These are phyloP conservation scores for Popillia japonica DNA, from an alignment of 1,140 invertebrate species.

Conservation along the genomic window DNA sequence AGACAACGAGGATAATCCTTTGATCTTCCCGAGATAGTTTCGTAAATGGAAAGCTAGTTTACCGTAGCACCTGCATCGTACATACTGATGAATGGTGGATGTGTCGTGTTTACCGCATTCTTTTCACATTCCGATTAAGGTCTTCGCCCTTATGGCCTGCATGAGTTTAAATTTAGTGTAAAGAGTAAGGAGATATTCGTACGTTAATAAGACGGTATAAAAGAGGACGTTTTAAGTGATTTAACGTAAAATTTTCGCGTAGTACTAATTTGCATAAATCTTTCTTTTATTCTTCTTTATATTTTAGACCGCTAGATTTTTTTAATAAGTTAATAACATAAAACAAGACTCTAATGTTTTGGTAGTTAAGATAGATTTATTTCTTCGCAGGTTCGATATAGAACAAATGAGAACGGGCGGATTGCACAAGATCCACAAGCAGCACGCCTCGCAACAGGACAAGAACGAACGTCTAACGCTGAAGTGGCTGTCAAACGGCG, in stretches of 20 bases:
- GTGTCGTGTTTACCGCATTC: slow-evolving; percentile 2
- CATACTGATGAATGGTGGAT: slow-evolving; percentile 21
- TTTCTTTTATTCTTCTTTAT: not conserved
- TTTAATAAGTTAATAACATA: not conserved
- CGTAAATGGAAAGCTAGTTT: slow-evolving; percentile 24
- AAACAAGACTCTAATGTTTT: not conserved
- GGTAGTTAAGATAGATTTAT: not conserved
- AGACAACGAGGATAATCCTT: slow-evolving; percentile 11
- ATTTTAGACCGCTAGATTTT: not conserved
- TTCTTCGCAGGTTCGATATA: slow-evolving; percentile 54
- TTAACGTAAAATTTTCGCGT: too few relatives aligned
- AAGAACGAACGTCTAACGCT: slow-evolving; percentile 62
- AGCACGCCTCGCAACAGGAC: slow-evolving; percentile 48
- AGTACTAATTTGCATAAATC: too few relatives aligned
- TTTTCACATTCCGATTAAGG: not conserved
- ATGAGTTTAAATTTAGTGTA: too few relatives aligned
- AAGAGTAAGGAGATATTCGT: too few relatives aligned
- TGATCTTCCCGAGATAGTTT: slow-evolving; percentile 19
- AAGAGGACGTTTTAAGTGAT: too few relatives aligned
- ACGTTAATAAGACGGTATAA: too few relatives aligned
- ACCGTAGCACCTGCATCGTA: not conserved
- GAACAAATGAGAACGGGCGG: slow-evolving; percentile 51
- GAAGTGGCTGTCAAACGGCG: slow-evolving; percentile 59
- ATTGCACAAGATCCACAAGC: slow-evolving; percentile 40
- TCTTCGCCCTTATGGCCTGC: not conserved